These are phyloP conservation scores for Nycticorax nycticorax DNA, from an alignment of 2,113 vertebrate species.

Conservation along the genomic window DNA sequence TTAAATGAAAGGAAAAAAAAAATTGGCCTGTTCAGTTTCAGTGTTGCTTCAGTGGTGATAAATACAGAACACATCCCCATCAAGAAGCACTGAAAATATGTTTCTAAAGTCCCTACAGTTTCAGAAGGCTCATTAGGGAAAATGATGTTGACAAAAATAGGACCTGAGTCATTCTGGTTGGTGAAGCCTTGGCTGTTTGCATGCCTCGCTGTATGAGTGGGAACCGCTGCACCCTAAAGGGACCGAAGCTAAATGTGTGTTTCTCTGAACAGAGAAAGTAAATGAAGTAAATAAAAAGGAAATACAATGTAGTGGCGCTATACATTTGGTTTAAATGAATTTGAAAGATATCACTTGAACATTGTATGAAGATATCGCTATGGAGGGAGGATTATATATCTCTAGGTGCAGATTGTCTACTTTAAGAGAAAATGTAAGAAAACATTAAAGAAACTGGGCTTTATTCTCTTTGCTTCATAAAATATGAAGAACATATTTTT, in stretches of 20 bases:
- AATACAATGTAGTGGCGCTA: not conserved
- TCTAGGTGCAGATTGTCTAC: not conserved
- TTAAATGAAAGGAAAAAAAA: not conserved
- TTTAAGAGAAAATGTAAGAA: not conserved
- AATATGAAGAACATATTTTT: not conserved
- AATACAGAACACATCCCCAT: not conserved
- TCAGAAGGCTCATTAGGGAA: not conserved
- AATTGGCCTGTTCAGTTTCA: not conserved
- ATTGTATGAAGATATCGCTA: not conserved
- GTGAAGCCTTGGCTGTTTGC: not conserved
- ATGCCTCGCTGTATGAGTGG: not conserved
- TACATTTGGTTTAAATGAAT: not conserved
- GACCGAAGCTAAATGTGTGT: not conserved
- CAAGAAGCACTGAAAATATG: not conserved
- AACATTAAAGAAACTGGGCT: not conserved
- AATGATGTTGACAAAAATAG: not conserved
- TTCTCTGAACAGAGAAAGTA: not conserved
- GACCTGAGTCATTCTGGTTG: not conserved
- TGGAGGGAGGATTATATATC: not conserved
- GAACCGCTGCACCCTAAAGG: not conserved
- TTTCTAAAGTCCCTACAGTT: not conserved
- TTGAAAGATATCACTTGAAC: not conserved
- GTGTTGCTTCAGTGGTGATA: not conserved
- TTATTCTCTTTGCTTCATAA: not conserved
- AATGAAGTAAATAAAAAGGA: not conserved